Base-by-base conservation (phyloP, 2,113 vertebrate genomes). In the Mobula hypostoma region DNA sequence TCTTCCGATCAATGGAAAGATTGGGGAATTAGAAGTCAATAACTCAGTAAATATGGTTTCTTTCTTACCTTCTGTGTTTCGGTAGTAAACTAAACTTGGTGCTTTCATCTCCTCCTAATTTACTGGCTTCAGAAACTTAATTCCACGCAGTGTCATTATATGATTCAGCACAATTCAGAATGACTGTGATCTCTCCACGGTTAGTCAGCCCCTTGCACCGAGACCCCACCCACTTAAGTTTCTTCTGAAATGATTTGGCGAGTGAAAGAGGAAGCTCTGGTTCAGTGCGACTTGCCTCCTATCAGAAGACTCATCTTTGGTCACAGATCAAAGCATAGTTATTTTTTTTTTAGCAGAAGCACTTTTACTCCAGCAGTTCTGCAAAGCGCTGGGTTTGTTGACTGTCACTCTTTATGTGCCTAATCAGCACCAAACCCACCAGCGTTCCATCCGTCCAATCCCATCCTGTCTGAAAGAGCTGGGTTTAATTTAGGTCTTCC, bases 131-230 rank as follows among this genome's bases (percentile, higher is more conserved):
- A 90, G 85, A 19, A 29, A 90, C 61, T 66, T 12, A 93, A 14
- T 93, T 29, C 70, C 90, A 92, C 17, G 7, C 68, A 93, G 91
- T 87, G 74, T 88, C 80, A 87, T 90, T 88, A 24, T 76, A 56
- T 94, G 94, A 94, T 87, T 94, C 94, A 94, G 83, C 91, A 56
- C 19, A 93, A 93, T 74, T 93, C 91, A 72, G 91, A 93, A 82
- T 80, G 91, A 93, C 91, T 93, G 90, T 93, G 91, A 74, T 74
- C 36, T 27, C 36, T 32, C 85, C 24, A 68, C 66, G 29, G 70
- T 93, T 93, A 93, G 91, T 56, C 32, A 93, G 70, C 70, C 36
- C 70, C 91, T 74, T 7, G 27, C 70, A 93, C 68, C 17, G 12
- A 72, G 91, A 40, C 68, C 24, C 91, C 40, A 40, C 91, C 91